Evolutionary conservation across 2,888 invertebrate species (phyloP), one percentile per base, ranked within the genome.

Genomic region (Netelia fuscicornis): DNA sequence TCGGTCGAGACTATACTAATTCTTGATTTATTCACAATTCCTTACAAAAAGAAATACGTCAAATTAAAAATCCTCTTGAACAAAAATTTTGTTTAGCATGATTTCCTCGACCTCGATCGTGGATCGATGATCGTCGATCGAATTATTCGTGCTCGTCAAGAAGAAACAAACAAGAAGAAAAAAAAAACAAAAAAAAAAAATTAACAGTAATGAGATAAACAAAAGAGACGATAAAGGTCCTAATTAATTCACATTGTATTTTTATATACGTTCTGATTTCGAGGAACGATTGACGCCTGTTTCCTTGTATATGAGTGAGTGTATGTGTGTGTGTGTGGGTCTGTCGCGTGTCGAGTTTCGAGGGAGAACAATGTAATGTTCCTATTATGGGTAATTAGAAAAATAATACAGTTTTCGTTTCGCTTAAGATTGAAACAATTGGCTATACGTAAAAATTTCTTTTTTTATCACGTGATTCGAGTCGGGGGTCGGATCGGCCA

Each of bases 341-440:
- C 10, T 60, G n/a, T 48, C 23, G 8, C 11, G 30, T 25, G 37
- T 30, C 30, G 30, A 30, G 82, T 84, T 58, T 86, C 84, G 13
- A 48, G 48, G 48, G 48, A 48, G 48, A 13, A 48, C 48, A 13
- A 48, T 48, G 13, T 48, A 13, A 48, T 80, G 74, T 85, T 81
- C 68, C 83, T 85, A 85, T 17, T 68, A 58, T 20, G 90, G 89
- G 84, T 91, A 91, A 90, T 92, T 92, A 92, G 89, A 93, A 93
- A 93, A 93, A 93, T 93, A 93, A 93, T 92, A 93, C 91, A 90
- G 87, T 88, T 90, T 90, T 90, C 84, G 87, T 81, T 89, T 85
- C 88, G 77, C 2, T 72, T 89, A 90, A 86, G 88, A 89, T 91
- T 90, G 90, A 91, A 92, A 92, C 87, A 91, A 92, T 93, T 92